Percentiles rank a stretch among this genome's conserved stretches.
Evolutionary conservation across 2,113 vertebrate genomes (phyloP).

Genomic region (Trogon surrucura): DNA sequence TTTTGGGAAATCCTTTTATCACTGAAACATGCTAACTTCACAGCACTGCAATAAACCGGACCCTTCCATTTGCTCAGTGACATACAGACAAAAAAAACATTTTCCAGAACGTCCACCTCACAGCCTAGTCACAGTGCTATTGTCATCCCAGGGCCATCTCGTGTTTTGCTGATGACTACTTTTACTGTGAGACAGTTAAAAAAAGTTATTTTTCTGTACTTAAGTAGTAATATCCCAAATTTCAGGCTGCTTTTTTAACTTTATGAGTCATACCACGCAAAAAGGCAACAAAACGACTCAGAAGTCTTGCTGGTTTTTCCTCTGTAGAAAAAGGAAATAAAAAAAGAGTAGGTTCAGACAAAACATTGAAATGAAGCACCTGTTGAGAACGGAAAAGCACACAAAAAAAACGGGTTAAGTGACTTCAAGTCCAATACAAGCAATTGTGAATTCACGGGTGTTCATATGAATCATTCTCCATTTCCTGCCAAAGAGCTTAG

Average conservation of each 20-base stretch:
- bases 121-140: neutral
- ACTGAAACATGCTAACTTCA: neutral
- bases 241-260: slow-evolving; percentile 36
- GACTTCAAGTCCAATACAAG: neutral
- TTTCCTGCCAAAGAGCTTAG: slow-evolving; percentile 8
- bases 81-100: neutral
- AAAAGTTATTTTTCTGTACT: neutral
- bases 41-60: neutral
- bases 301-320: neutral
- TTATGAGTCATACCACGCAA: slow-evolving; percentile 35
- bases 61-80: neutral
- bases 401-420: neutral
- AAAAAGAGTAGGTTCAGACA: neutral
- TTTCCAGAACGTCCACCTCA: neutral
- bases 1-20: neutral
- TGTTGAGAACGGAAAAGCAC: neutral
- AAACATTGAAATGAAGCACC: slow-evolving; percentile 12
- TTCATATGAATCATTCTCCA: neutral
- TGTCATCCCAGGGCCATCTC: neutral
- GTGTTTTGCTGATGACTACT: slow-evolving; percentile 8
- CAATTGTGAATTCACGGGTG: neutral
- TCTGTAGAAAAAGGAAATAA: neutral
- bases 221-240: neutral
- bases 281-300: slow-evolving; percentile 14
- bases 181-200: neutral